A percentile compares a stretch with the other conserved stretches of the same genome.
phyloP scores from a whole-genome alignment of 2,113 vertebrate genomes.

The Tragelaphus imberbis region DNA sequence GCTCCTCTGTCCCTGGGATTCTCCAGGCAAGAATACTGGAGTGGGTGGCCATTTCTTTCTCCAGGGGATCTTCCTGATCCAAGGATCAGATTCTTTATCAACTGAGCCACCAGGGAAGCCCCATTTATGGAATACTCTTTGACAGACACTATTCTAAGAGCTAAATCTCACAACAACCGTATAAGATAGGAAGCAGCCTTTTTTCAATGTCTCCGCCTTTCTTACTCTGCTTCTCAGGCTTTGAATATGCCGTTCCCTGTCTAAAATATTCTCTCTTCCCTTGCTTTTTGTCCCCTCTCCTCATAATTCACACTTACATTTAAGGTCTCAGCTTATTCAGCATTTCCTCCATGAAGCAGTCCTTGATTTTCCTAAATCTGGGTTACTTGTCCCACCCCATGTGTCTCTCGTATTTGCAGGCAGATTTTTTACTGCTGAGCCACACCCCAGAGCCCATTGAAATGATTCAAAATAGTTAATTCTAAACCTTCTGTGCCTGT shows the following conservation, averaged over 20 bases:
- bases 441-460: background rate
- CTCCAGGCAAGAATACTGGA: background rate
- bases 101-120: background rate
- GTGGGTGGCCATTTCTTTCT: background rate
- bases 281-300: background rate
- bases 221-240: background rate
- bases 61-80: background rate
- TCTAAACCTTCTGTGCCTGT: background rate
- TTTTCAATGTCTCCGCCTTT: background rate
- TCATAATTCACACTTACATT: background rate
- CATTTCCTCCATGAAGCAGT: background rate
- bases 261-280: background rate
- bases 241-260: background rate
- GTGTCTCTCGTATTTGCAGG: background rate
- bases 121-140: background rate
- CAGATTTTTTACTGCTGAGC: background rate
- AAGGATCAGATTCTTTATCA: background rate
- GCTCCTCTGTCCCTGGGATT: background rate
- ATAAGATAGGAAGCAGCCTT: background rate
- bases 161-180: background rate
- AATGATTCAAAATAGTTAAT: background rate
- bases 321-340: background rate
- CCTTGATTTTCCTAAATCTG: background rate
- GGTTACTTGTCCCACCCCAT: background rate
- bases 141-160: background rate